Evolutionary conservation across 2,797 vertebrate genomes (phyloP), one percentile per base, ranked within the genome.

Genomic region (Mormyrops boulengeri): DNA sequence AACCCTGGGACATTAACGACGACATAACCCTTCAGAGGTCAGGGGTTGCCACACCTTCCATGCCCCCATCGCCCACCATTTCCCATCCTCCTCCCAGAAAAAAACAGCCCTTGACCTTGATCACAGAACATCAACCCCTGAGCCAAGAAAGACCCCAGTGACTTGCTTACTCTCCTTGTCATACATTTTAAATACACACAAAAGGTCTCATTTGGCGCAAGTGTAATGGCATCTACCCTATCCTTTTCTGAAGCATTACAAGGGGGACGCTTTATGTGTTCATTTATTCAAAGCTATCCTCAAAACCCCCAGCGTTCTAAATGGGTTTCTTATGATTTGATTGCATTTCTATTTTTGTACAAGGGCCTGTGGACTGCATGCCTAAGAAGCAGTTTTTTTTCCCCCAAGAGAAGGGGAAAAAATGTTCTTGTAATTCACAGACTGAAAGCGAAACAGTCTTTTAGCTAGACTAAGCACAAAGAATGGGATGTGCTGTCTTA

Each of bases 1-100:
- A 88, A 52, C 92, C 92, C 89, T 85, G 52, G 88, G 77, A 57
- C 34, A 89, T 89, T 69, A 89, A 84, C 77, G 85, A 77, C 89
- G 90, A 91, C 60, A 69, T 88, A 89, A 88, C 86, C 86, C 90
- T 86, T 87, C 85, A 49, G 17, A n/a, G 66, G 52, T 88, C 19
- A 88, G 66, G 85, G 69, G 38, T 77, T 49, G 34, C 17, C 87
- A 47, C 4, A 55, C 52, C 12, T 87, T 38, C 26, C 49, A 69
- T 69, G 17, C 60, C 19, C 57, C 30, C 30, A 3, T 11, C 69
- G 0, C 30, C 11, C 47, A 49, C 49, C 49, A 73, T 73, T 34
- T 87, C 52, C 49, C 6, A n/a, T 34, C 26, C 49, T 4, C 26
- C 26, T 57, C 44, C 52, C 26, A 87, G 26, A 17, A 85, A 17